phyloP scores from a whole-genome alignment of 2,113 vertebrate genomes.

The Chaetops frenatus region DNA sequence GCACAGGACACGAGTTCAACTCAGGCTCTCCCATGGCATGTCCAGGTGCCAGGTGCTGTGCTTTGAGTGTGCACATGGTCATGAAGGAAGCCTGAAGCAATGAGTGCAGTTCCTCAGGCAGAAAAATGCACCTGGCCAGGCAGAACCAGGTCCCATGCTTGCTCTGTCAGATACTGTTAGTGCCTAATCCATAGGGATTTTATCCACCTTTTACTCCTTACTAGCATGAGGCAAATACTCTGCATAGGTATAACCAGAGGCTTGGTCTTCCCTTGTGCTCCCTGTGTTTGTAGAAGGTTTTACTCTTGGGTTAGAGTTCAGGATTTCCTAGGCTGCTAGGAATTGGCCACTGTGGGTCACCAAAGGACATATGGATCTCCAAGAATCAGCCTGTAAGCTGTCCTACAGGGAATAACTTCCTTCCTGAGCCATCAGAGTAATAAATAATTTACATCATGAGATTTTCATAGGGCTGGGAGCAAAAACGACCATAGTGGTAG shows the following conservation, averaged over 20 bases:
- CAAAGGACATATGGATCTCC: not conserved
- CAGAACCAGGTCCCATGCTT: not conserved
- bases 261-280: not conserved
- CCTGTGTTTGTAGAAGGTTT: not conserved
- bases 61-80: rapidly evolving
- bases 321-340: not conserved
- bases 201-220: not conserved
- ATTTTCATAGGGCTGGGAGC: not conserved
- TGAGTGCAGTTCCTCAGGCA: not conserved
- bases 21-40: rapidly evolving
- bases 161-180: not conserved
- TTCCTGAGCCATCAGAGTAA: not conserved
- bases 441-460: not conserved
- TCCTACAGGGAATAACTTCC: not conserved
- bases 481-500: not conserved
- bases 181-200: not conserved
- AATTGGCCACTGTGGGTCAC: not conserved
- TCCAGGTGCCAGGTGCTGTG: not conserved
- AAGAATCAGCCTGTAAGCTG: not conserved
- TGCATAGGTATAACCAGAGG: not conserved
- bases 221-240: not conserved
- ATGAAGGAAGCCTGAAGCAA: not conserved
- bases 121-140: not conserved
- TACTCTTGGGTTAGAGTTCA: not conserved
- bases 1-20: not conserved